Conservation (phyloP, 1,140 invertebrate genomes). For the Copidosoma floridanum region DNA sequence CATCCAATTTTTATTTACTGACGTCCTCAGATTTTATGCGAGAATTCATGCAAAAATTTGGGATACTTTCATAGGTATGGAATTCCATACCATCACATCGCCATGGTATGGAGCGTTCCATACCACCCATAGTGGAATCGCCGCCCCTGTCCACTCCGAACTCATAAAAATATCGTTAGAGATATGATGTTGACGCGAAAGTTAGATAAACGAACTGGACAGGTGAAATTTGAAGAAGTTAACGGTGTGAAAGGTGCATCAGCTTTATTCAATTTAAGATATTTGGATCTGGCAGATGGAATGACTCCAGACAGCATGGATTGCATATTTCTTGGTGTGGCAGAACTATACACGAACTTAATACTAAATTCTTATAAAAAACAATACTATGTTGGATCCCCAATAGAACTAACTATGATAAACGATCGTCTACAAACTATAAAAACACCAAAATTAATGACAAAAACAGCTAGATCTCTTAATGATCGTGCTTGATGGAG, state of each 20-base stretch:
- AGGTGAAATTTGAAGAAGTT: background rate
- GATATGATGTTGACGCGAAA: background rate
- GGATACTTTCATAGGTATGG: no score
- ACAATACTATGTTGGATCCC: constrained; percentile 20
- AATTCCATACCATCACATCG: no score
- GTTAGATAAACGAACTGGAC: background rate
- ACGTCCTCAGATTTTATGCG: no score
- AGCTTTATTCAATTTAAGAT: background rate
- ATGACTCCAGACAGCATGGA: constrained; percentile 30
- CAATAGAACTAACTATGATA: background rate
- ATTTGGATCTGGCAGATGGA: constrained; percentile 18
- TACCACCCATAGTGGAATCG: no score
- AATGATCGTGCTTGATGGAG: constrained; percentile 23
- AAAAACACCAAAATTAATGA: constrained; percentile 25
- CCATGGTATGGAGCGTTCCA: no score
- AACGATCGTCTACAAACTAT: constrained; percentile 7
- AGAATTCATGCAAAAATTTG: no score
- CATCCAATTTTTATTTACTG: no score
- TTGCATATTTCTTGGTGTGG: constrained; percentile 21
- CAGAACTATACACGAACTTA: constrained; percentile 19
- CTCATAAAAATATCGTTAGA: background rate
- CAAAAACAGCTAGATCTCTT: constrained; percentile 15
- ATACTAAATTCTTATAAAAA: constrained; percentile 3
- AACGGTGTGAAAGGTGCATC: background rate
- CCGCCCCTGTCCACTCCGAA: background rate